Base-by-base conservation (phyloP, 2,888 invertebrate genomes). In the Acanthopleura granulata region DNA sequence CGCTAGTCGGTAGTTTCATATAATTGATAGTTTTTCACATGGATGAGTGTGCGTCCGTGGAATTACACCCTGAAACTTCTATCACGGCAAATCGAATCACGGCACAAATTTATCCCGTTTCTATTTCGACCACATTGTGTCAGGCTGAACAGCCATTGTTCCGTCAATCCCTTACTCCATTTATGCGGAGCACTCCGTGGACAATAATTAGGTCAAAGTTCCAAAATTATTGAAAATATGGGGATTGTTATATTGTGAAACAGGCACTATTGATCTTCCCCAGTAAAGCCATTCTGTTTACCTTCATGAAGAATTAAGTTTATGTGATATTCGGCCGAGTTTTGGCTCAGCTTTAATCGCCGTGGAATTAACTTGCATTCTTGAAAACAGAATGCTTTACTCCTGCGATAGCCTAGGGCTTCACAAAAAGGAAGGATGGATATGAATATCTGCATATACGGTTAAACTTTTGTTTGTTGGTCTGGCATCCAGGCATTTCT, bases 241-340 rank as follows among this genome's bases (percentile, higher is more conserved):
- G n/a, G 3, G n/a, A 18, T 18, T 22, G 22, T 18, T n/a, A 57
- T 57, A 57, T n/a, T 57, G 18, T 18, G 22, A 57, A 57, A 57
- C 4, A 57, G 40, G 4, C 3, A 9, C 40, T 9, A 40, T 40
- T 40, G 40, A 40, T 40, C 22, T 57, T 57, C 22, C 57, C 57
- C 57, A 18, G n/a, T 6, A n/a, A 57, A n/a, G n/a, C 57, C 57
- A 57, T 57, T 57, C 57, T 57, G 57, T 22, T 57, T n/a, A 57
- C 57, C n/a, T 57, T 57, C 57, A 57, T 57, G n/a, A n/a, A n/a
- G n/a, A 57, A 57, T 57, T 57, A n/a, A 57, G 18, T 57, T 57
- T 22, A 57, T 57, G n/a, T 1, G 57, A 57, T 57, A 57, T 57
- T 57, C 18, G 57, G 9, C 40, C 40, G 9, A 40, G 9, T 40